These are phyloP conservation scores for Gymnocephalus cernua DNA, from an alignment of 2,113 vertebrate species.

Conservation along the genomic window DNA sequence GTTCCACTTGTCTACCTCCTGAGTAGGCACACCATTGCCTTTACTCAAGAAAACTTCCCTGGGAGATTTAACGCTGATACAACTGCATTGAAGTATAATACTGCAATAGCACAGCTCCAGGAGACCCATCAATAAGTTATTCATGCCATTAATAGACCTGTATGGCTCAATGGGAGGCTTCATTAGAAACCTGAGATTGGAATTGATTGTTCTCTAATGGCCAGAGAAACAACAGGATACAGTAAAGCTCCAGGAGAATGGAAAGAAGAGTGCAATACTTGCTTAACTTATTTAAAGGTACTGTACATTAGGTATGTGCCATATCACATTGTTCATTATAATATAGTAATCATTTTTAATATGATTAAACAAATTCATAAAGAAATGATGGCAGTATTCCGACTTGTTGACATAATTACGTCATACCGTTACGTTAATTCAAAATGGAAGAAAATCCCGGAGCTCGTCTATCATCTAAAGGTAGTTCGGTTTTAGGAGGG, in stretches of 20 bases:
- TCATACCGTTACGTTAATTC: no score
- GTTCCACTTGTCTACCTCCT: constrained; percentile 33
- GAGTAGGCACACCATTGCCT: not conserved
- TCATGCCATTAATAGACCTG: constrained; percentile 78
- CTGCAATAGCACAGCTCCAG: constrained; percentile 44
- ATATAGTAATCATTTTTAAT: no score
- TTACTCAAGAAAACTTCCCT: not conserved
- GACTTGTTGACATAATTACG: no score
- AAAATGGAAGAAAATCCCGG: no score
- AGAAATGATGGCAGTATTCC: no score
- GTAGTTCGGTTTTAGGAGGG: not conserved
- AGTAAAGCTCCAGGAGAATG: constrained; percentile 47
- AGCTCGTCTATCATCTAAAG: no score
- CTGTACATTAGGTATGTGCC: not conserved
- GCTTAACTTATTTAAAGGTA: not conserved
- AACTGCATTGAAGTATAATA: constrained; percentile 33
- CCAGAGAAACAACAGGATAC: constrained; percentile 66
- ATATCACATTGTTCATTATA: no score
- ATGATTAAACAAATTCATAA: no score
- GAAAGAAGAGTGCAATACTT: constrained; percentile 16
- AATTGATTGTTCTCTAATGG: constrained; percentile 77
- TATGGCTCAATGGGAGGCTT: constrained; percentile 69
- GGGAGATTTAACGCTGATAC: constrained; percentile 24
- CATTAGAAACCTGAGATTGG: constrained; percentile 78
- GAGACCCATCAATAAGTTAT: constrained; percentile 77